Percentiles rank a stretch among this genome's conserved stretches.
phyloP scores from a whole-genome alignment of 2,797 vertebrate genomes.

The Petrocephalus schoutedeni region DNA sequence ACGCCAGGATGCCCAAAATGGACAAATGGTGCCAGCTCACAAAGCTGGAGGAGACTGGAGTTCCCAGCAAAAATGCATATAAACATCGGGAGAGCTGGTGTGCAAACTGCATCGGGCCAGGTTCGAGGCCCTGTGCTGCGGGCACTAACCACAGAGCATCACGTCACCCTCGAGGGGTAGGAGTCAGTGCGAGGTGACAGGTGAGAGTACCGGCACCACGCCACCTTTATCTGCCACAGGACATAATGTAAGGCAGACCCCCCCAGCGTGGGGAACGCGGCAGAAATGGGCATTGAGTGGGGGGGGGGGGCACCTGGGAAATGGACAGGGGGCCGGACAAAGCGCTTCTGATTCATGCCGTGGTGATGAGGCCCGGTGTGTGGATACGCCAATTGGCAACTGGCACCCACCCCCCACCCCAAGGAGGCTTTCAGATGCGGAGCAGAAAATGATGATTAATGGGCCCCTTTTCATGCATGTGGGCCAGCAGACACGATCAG shows the following conservation, averaged over 20 bases:
- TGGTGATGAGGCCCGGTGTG: neutral
- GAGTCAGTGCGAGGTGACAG: neutral
- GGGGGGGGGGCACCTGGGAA: neutral
- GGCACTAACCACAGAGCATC: neutral
- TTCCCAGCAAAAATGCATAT: neutral
- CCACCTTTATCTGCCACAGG: neutral
- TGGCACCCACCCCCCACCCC: neutral
- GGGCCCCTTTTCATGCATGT: conserved; percentile 79
- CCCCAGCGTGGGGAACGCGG: neutral
- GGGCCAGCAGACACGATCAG: conserved; percentile 70
- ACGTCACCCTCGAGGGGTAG: neutral
- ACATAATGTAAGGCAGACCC: neutral
- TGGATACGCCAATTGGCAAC: neutral
- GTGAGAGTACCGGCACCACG: neutral
- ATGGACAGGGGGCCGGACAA: neutral
- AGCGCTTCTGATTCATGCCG: neutral
- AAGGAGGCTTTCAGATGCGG: conserved; percentile 29
- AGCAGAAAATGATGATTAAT: conserved; percentile 84
- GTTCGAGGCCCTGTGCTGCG: neutral
- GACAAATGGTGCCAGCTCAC: neutral
- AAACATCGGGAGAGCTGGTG: neutral
- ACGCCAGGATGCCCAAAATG: neutral
- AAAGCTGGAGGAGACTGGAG: neutral
- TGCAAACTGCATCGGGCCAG: neutral
- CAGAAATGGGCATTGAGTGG: neutral